phyloP scores from a whole-genome alignment of 2,888 invertebrate species.

The Allophyes oxyacanthae region DNA sequence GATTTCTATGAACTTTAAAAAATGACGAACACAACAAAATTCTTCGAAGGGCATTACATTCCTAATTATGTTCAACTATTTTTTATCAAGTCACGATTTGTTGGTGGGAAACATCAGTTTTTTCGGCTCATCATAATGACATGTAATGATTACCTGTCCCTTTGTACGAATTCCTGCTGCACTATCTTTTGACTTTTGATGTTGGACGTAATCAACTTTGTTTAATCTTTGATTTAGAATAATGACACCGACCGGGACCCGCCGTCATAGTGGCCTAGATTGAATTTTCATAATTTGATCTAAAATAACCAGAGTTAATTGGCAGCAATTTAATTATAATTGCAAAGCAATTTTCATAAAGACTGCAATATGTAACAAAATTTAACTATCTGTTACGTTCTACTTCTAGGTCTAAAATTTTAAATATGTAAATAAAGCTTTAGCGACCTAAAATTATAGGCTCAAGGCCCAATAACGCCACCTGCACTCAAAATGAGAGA shows the following conservation, averaged over 20 bases:
- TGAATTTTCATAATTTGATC: background rate
- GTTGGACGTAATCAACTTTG: constrained; percentile 26
- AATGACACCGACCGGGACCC: background rate
- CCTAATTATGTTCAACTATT: constrained; percentile 59
- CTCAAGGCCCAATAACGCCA: too few species aligned
- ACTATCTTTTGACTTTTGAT: constrained; percentile 25
- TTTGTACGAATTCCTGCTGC: constrained; percentile 44
- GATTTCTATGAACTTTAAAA: constrained; percentile 40
- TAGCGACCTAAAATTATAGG: too few species aligned
- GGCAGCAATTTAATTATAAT: background rate
- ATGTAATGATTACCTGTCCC: constrained; percentile 60
- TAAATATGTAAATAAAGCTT: too few species aligned
- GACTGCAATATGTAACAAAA: background rate
- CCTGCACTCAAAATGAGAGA: too few species aligned
- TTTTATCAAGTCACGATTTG: constrained; percentile 65
- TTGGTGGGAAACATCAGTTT: constrained; percentile 58
- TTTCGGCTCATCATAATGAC: constrained; percentile 63
- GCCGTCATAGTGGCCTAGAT: background rate
- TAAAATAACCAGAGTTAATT: background rate
- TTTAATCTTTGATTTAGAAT: constrained; percentile 10
- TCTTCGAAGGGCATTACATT: constrained; percentile 54
- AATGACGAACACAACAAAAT: constrained; percentile 43
- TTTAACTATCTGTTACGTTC: too few species aligned
- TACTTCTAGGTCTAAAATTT: too few species aligned
- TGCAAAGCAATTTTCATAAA: background rate